phyloP scores from a whole-genome alignment of 2,797 vertebrate species.

The Todus mexicanus region DNA sequence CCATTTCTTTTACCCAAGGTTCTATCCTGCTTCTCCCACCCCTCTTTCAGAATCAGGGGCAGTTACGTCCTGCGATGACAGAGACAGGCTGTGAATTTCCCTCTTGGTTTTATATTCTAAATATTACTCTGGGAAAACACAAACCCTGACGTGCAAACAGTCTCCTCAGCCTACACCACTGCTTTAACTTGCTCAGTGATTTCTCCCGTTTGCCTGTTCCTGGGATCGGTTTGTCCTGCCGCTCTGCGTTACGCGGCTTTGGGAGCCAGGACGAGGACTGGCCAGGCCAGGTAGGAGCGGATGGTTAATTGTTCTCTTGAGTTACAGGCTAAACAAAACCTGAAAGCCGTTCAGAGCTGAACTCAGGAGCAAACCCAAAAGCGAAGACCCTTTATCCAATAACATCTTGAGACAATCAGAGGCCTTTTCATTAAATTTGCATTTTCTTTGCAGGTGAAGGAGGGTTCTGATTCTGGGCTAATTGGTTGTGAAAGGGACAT shows the following conservation, averaged over 20 bases:
- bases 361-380: not conserved
- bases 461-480: not conserved
- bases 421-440: not conserved
- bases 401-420: not conserved
- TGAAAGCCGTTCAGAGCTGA: not conserved
- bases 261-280: not conserved
- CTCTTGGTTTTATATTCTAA: not conserved
- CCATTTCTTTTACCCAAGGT: not conserved
- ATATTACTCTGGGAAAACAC: not conserved
- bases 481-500: not conserved
- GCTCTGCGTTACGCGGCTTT: not conserved
- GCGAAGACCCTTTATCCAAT: not conserved
- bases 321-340: not conserved
- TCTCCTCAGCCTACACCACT: not conserved
- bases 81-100: not conserved
- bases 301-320: not conserved
- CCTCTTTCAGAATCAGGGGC: not conserved
- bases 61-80: not conserved
- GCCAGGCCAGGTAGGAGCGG: not conserved
- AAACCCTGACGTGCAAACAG: not conserved
- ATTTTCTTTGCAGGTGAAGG: not conserved
- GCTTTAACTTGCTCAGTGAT: not conserved
- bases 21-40: not conserved
- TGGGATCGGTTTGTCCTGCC: not conserved
- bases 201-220: not conserved